These are phyloP conservation scores for Platalea minor DNA, from an alignment of 2,797 vertebrate species.

Conservation along the genomic window DNA sequence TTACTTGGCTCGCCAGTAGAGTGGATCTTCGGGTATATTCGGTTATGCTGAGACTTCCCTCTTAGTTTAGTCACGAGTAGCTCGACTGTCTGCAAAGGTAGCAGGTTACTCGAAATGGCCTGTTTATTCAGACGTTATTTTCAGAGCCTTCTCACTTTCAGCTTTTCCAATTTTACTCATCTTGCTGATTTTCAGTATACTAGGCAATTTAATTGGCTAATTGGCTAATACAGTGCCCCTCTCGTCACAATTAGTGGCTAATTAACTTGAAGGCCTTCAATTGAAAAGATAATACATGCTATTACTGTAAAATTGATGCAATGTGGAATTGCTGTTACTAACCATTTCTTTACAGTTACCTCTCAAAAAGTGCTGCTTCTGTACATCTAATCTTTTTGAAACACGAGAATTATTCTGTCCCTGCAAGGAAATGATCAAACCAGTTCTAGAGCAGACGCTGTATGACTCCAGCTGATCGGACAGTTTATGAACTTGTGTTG, in stretches of 20 bases:
- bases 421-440: slow-evolving; percentile 2
- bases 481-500: slow-evolving; percentile 25
- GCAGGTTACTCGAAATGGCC: slow-evolving; percentile 47
- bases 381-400: slow-evolving; percentile 55
- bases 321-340: slow-evolving; percentile 69
- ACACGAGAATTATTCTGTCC: background rate
- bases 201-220: slow-evolving; percentile 69
- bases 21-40: slow-evolving; percentile 65
- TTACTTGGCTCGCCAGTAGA: slow-evolving; percentile 68
- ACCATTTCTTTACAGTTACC: slow-evolving; percentile 75
- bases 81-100: slow-evolving; percentile 68
- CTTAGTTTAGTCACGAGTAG: slow-evolving; percentile 50
- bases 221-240: slow-evolving; percentile 49
- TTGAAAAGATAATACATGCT: slow-evolving; percentile 39
- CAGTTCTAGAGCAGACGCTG: background rate
- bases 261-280: slow-evolving; percentile 62
- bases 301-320: slow-evolving; percentile 61
- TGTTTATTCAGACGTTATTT: slow-evolving; percentile 46
- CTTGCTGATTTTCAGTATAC: slow-evolving; percentile 55
- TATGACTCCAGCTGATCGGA: slow-evolving; percentile 19
- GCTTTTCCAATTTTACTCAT: slow-evolving; percentile 69
- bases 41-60: slow-evolving; percentile 51
- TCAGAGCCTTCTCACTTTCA: slow-evolving; percentile 72
- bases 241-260: slow-evolving; percentile 60
- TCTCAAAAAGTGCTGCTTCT: slow-evolving; percentile 63